Conservation (phyloP, 1,140 invertebrate genomes). For the Hycleus cichorii region DNA sequence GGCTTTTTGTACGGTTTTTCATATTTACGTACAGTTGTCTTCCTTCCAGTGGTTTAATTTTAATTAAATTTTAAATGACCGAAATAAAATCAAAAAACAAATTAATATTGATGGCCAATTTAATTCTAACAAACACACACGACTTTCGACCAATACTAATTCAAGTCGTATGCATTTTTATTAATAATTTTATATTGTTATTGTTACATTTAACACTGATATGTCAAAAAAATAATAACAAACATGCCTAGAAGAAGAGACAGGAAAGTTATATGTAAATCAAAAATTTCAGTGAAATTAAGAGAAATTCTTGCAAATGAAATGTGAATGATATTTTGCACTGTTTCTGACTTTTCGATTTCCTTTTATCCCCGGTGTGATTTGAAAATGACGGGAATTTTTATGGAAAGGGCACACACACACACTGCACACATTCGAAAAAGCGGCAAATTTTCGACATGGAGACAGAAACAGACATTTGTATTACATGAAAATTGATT, state of each 20-base stretch:
- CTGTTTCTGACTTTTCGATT: background rate
- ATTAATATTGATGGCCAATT: constrained; percentile 28
- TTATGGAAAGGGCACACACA: background rate
- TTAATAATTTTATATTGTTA: too few relatives aligned
- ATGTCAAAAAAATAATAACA: too few relatives aligned
- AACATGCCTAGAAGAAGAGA: too few relatives aligned
- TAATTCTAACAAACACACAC: background rate
- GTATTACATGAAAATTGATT: too few relatives aligned
- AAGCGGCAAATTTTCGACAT: constrained; percentile 11
- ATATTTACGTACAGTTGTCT: constrained; percentile 79
- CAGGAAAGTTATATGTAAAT: too few relatives aligned
- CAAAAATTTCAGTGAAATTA: too few relatives aligned
- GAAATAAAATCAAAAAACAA: constrained; percentile 31
- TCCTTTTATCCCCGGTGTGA: constrained; percentile 3
- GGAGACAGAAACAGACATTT: constrained; percentile 20
- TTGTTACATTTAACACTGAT: too few relatives aligned
- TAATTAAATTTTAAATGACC: constrained; percentile 19
- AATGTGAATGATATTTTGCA: too few relatives aligned
- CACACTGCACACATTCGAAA: background rate
- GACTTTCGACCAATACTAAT: background rate
- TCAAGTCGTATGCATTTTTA: too few relatives aligned
- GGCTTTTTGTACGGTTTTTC: constrained; percentile 82
- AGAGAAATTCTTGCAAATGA: too few relatives aligned
- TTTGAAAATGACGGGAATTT: background rate
- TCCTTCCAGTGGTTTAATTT: constrained; percentile 54